Evolutionary conservation across 1,140 invertebrate genomes (phyloP).

Genomic region (Microplitis demolitor): DNA sequence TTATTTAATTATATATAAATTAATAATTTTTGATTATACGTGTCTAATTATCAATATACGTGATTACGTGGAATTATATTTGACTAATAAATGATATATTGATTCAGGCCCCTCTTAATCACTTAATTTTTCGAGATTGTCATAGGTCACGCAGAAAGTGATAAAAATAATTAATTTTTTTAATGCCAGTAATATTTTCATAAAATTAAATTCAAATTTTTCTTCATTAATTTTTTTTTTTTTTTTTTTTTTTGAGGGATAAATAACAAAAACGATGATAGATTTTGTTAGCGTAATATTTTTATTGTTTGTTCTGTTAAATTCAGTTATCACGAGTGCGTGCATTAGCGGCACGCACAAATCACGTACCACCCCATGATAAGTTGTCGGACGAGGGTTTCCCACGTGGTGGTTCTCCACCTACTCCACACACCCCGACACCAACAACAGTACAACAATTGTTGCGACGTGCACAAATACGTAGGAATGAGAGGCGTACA

Average conservation of each 20-base stretch:
- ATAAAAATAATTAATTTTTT: neutral
- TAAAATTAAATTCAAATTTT: neutral
- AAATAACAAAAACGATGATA: neutral
- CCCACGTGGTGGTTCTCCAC: constrained; percentile 53
- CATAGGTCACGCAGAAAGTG: constrained; percentile 55
- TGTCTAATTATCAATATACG: no score
- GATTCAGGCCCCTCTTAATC: neutral
- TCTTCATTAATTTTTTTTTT: no score
- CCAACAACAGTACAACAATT: constrained; percentile 69
- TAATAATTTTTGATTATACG: no score
- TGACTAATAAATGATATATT: no score
- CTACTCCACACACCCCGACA: constrained; percentile 65
- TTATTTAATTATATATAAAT: no score
- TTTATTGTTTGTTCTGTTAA: constrained; percentile 24
- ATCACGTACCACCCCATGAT: constrained; percentile 65
- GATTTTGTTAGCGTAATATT: neutral
- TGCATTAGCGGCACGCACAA: constrained; percentile 62
- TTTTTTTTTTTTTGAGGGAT: no score
- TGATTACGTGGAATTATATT: no score
- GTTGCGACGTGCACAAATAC: constrained; percentile 70
- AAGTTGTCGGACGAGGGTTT: constrained; percentile 59
- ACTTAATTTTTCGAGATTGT: constrained; percentile 44
- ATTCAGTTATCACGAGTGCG: constrained; percentile 62
- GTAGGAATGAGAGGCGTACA: constrained; percentile 66
- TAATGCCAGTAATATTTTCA: neutral